Evolutionary conservation across 2,113 vertebrate species (phyloP), one percentile per base, ranked within the genome.

Genomic region (Ageneiosus marmoratus): DNA sequence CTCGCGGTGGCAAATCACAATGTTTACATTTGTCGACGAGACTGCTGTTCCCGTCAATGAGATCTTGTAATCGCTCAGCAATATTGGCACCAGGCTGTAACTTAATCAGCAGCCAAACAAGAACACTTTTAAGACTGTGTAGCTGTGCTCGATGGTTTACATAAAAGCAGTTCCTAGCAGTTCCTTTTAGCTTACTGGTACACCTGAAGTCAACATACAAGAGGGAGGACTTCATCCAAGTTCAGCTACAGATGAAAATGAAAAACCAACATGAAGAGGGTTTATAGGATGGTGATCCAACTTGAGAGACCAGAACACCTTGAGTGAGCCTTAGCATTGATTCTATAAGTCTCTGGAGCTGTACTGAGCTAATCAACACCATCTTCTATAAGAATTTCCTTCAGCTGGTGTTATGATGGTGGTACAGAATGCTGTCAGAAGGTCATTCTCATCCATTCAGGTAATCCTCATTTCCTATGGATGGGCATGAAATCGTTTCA

Each of bases 11-110:
- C 29, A 76, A 76, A 76, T 76, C 73, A 75, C 50, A 37, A 55
- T 76, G 73, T 76, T 76, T 76, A 76, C 50, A 55, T 76, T 55
- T 76, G 50, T 76, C 29, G 51, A 76, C 73, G 53, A 50, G 50
- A 76, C 32, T 37, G 50, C 50, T 55, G 73, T 76, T 76, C 29
- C 50, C 13, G 4, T 76, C 50, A 76, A 24, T 37, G 73, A 37
- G 73, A 76, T 76, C 29, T 29, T 55, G 50, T 50, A 73, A 73
- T 50, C 69, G 44, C 69, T 48, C 44, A 76, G 29, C 29, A 55
- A 55, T 55, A 76, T 76, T 1, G 50, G 22, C 73, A 53, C 50
- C 16, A 20, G 18, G 0, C 50, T 37, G 20, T 34, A 76, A 55
- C 9, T 3, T 12, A 12, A 55, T 76, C 50, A 13, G 73, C 50